phyloP scores from a whole-genome alignment of 2,113 vertebrate species.

The Hiodon alosoides region DNA sequence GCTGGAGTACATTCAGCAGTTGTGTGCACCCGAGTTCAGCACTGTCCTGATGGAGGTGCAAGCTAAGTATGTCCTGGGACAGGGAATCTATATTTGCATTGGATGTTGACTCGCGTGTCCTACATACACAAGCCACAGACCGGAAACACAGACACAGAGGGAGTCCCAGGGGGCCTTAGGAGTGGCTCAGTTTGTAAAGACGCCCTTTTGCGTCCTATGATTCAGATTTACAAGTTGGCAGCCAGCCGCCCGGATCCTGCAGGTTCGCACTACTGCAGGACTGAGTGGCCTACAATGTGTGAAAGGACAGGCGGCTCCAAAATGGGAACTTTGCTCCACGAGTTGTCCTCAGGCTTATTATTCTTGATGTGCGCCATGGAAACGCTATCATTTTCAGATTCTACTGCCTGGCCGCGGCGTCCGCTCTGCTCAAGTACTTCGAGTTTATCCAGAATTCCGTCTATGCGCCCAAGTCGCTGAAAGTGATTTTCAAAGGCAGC shows the following conservation, averaged over 20 bases:
- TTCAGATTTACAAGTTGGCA: too few relatives aligned
- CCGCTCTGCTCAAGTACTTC: slow-evolving; percentile 89
- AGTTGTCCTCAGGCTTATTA: neutral
- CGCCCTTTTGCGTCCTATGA: too few relatives aligned
- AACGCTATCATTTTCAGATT: slow-evolving; percentile 66
- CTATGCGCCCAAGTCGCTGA: slow-evolving; percentile 88
- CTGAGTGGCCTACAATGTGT: too few relatives aligned
- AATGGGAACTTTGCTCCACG: neutral
- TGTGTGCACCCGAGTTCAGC: slow-evolving; percentile 83
- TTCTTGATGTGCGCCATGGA: neutral
- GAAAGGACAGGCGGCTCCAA: too few relatives aligned
- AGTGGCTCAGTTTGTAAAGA: too few relatives aligned
- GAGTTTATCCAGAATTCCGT: slow-evolving; percentile 90
- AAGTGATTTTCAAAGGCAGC: slow-evolving; percentile 87
- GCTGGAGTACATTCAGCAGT: slow-evolving; percentile 86
- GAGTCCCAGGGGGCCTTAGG: too few relatives aligned
- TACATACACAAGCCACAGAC: neutral
- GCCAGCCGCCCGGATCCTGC: too few relatives aligned
- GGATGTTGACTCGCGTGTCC: neutral
- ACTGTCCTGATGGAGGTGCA: slow-evolving; percentile 89
- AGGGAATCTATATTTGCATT: neutral
- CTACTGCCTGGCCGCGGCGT: slow-evolving; percentile 88
- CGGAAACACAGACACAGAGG: too few relatives aligned
- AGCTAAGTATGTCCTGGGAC: slow-evolving; percentile 71
- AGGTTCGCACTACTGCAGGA: too few relatives aligned